Evolutionary conservation across 2,113 vertebrate genomes (phyloP), one percentile per base, ranked within the genome.

Genomic region (Labrus mixtus): DNA sequence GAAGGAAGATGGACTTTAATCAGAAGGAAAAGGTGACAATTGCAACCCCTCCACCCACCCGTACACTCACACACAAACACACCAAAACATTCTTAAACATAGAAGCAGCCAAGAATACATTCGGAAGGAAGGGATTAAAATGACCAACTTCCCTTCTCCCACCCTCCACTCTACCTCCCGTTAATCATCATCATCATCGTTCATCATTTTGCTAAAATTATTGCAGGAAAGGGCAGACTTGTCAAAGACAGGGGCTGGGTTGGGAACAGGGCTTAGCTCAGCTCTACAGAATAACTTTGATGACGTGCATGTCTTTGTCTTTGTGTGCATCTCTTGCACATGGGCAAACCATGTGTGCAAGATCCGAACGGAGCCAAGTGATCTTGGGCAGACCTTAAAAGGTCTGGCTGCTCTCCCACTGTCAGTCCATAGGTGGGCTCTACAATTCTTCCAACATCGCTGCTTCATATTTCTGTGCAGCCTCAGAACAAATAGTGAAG

Each of bases 11-110:
- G 77, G 79, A 89, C 62, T 45, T 48, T 0, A 76, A 80, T 88
- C 82, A 76, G 85, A 83, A 83, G 82, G 84, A 88, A 90, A 87
- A 90, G 62, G 84, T 86, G 78, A 86, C 87, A 83, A 61, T 86
- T 67, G 20, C 73, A 73, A n/a, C 50, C 39, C 57, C 33, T 53
- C 55, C 56, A 11, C 41, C 48, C 29, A 73, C 29, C 29, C 29
- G 6, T 6, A 33, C 29, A 33, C 3, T 33, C 29, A 6, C 29
- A 33, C 29, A 33, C 29, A 33, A 33, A 33, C 29, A 33, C 4
- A 56, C 56, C 17, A 50, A 68, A 51, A 41, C 70, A 12, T 15
- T 33, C 29, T 33, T 6, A 33, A 57, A 63, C 39, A 45, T 22
- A 70, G 33, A 58, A 36, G 55, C 57, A 46, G 64, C 60, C 72